phyloP scores from a whole-genome alignment of 2,113 vertebrate species.

The Bagarius yarrelli region DNA sequence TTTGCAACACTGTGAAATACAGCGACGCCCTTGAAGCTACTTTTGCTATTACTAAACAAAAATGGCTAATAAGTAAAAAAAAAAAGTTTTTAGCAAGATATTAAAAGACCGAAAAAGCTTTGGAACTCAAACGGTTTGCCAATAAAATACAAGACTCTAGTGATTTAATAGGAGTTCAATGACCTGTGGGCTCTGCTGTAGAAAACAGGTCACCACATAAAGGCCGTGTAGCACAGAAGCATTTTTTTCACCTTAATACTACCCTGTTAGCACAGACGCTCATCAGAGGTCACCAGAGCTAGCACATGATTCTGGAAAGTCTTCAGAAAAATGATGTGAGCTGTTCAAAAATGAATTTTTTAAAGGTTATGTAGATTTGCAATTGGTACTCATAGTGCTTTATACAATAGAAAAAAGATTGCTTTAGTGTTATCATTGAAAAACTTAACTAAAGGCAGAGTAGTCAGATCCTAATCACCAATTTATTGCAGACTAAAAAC shows the following conservation, averaged over 20 bases:
- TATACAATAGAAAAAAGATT: background rate
- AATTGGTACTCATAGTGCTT: background rate
- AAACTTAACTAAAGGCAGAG: no score
- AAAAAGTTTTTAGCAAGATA: background rate
- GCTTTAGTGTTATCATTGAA: background rate
- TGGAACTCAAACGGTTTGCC: background rate
- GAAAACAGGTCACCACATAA: background rate
- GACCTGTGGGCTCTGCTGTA: background rate
- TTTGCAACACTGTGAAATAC: conserved; percentile 13
- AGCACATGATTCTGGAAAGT: background rate
- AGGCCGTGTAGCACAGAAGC: background rate
- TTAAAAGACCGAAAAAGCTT: background rate
- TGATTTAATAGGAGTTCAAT: conserved; percentile 10
- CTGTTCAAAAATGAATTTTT: background rate
- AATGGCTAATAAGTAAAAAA: background rate
- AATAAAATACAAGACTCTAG: background rate
- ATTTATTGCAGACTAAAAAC: background rate
- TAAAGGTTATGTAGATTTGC: background rate
- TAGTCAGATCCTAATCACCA: background rate
- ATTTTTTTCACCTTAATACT: conserved; percentile 1
- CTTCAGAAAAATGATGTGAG: background rate
- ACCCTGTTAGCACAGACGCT: background rate
- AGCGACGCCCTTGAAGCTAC: background rate
- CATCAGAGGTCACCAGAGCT: background rate
- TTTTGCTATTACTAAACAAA: background rate